Percentiles rank a stretch among this genome's conserved stretches.
phyloP scores from a whole-genome alignment of 1,140 invertebrate species.

The Rhopalosiphum padi region DNA sequence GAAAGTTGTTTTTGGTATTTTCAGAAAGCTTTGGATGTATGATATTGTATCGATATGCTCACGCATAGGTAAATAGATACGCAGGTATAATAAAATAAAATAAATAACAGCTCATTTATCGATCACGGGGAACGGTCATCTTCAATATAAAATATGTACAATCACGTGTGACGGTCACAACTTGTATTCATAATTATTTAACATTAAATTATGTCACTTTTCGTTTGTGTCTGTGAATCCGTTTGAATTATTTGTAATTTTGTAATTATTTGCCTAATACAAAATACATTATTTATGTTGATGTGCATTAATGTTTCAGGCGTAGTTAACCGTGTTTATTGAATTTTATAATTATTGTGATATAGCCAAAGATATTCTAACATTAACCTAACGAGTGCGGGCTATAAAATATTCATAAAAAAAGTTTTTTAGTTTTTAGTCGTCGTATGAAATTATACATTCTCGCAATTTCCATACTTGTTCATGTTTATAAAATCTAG shows the following conservation, averaged over 20 bases:
- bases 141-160: background rate
- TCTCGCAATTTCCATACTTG: background rate
- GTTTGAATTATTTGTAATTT: too few species aligned
- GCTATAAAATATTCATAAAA: slow-evolving; percentile 13
- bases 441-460: background rate
- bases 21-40: background rate
- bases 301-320: background rate
- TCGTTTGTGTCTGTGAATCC: background rate
- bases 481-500: background rate
- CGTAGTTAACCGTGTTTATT: background rate
- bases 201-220: background rate
- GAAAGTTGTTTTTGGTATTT: background rate
- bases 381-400: background rate
- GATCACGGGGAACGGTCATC: background rate
- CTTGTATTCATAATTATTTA: background rate
- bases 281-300: background rate
- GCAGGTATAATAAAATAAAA: background rate
- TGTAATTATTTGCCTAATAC: background rate
- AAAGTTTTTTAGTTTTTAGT: background rate
- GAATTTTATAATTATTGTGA: background rate
- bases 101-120: background rate
- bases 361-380: background rate
- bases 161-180: background rate
- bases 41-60: background rate
- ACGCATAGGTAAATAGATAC: background rate